Evolutionary conservation across 2,797 vertebrate species (phyloP), one percentile per base, ranked within the genome.

Genomic region (Paguma larvata): DNA sequence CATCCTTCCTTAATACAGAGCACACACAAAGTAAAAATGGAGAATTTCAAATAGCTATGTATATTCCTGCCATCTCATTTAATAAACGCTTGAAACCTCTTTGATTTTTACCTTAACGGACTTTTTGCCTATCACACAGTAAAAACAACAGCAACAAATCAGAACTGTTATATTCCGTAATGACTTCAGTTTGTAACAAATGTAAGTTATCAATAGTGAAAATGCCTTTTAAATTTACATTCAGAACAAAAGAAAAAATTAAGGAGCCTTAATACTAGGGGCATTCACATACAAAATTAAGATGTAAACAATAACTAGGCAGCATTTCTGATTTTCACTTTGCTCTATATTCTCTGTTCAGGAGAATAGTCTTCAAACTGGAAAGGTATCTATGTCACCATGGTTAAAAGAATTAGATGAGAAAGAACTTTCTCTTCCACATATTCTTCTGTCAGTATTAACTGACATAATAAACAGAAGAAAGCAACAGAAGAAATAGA

Each of bases 191-290:
- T 78, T 62, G 19, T 59, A 79, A 84, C 23, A 88, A 94, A 73
- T 56, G 44, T 48, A 48, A 48, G 44, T 56, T 84, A 56, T 18
- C n/a, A 62, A 16, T 34, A 65, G 46, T 30, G 30, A 48, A 59
- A 94, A 84, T 72, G 23, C 10, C 19, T 72, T 94, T 32, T 70
- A 41, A 86, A 96, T 32, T 83, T 65, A 70, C 75, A 89, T 84
- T 59, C 34, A 86, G 32, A 92, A 27, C 56, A 63, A 85, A 82
- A 63, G 12, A 56, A 53, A 83, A 89, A 32, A 46, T 38, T n/a
- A 80, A 79, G 48, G 5, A 82, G 18, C 2, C 21, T 68, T 25
- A 44, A 53, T 56, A 32, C 9, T 7, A 65, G 27, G 19, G 14
- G 6, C 9, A 48, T 65, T 25, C 14, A 5, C 13, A 65, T 30